Conservation (phyloP, 2,797 vertebrate species). For the Peromyscus aztecus region DNA sequence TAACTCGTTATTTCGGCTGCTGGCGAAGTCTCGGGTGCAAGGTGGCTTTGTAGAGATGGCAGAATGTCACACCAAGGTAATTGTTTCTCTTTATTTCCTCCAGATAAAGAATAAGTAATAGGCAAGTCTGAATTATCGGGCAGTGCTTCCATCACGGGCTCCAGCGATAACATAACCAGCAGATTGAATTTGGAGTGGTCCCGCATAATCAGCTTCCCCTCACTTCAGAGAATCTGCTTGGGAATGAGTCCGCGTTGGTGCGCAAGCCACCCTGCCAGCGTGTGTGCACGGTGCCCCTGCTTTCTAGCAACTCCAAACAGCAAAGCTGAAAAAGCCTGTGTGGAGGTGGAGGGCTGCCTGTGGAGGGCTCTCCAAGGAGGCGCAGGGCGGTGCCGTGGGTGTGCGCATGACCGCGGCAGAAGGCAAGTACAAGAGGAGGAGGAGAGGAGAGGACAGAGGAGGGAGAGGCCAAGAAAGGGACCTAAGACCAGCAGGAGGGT, state of each 20-base stretch:
- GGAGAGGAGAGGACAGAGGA: neutral
- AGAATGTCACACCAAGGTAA: constrained; percentile 82
- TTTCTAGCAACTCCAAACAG: neutral
- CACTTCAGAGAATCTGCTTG: constrained; percentile 56
- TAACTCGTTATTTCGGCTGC: constrained; percentile 83
- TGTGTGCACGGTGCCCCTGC: neutral
- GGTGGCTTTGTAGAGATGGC: constrained; percentile 78
- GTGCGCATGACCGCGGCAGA: neutral
- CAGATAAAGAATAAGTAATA: constrained; percentile 82
- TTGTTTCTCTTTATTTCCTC: constrained; percentile 82
- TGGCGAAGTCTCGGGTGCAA: constrained; percentile 68
- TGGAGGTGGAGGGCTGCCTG: accelerated
- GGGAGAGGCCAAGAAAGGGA: neutral
- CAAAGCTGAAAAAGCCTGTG: neutral
- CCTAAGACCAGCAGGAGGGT: neutral
- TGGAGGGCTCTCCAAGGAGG: neutral
- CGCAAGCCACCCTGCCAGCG: neutral
- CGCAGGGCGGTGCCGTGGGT: accelerated
- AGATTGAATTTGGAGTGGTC: constrained; percentile 78
- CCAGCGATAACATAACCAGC: constrained; percentile 65
- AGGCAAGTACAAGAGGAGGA: neutral
- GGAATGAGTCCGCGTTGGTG: neutral
- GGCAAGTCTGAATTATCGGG: constrained; percentile 71
- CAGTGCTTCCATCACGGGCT: constrained; percentile 53
- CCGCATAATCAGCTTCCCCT: constrained; percentile 58